Evolutionary conservation across 1,140 invertebrate genomes (phyloP).

Genomic region (Tetramorium simillimum): DNA sequence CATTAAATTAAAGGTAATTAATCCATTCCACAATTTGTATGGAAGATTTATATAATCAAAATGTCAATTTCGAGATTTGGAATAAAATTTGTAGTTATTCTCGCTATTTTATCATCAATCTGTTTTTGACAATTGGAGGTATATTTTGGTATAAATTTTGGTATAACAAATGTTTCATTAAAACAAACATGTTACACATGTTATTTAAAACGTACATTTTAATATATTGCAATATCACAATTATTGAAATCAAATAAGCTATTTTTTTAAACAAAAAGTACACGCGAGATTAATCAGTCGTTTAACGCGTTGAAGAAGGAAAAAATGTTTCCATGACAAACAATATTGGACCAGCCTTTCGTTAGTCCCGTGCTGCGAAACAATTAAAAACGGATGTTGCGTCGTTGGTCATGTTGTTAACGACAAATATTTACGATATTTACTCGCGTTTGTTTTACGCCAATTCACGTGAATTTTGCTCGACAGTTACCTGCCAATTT

Average conservation of each 20-base stretch:
- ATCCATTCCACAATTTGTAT: background rate
- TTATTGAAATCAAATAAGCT: background rate
- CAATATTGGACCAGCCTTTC: constrained; percentile 23
- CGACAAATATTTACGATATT: constrained; percentile 55
- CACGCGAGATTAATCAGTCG: constrained; percentile 26
- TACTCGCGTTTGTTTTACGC: constrained; percentile 41
- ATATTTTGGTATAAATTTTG: constrained; percentile 4
- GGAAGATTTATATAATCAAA: background rate
- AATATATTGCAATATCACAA: background rate
- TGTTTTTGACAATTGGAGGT: background rate
- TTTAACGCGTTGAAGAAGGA: constrained; percentile 27
- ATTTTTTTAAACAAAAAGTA: background rate
- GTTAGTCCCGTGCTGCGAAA: constrained; percentile 17
- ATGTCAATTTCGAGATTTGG: background rate
- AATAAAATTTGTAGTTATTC: background rate
- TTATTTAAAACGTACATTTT: constrained; percentile 7
- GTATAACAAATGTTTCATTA: background rate
- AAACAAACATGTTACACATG: background rate
- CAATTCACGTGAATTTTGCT: constrained; percentile 31
- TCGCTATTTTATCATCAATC: background rate
- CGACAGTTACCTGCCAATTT: constrained; percentile 50
- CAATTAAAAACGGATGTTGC: constrained; percentile 49
- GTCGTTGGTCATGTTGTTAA: constrained; percentile 4
- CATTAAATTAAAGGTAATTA: background rate
- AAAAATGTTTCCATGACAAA: constrained; percentile 14